phyloP scores from a whole-genome alignment of 2,888 invertebrate genomes.

The Masnerella sp. region DNA sequence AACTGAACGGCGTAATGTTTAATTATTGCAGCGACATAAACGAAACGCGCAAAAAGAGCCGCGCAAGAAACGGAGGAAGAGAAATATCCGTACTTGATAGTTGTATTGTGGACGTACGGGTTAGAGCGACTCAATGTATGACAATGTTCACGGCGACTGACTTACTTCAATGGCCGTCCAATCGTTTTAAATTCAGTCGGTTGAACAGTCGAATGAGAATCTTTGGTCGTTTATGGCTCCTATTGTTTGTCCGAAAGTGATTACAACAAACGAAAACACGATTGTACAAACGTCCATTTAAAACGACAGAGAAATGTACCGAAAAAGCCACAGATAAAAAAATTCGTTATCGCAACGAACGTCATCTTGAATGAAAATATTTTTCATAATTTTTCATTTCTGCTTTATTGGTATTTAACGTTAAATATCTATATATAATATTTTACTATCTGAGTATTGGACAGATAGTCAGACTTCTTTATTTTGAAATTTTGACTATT shows the following conservation, averaged over 20 bases:
- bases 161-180: constrained; percentile 67
- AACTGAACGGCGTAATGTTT: too few species aligned
- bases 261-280: constrained; percentile 40
- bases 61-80: constrained; percentile 8
- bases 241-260: constrained; percentile 59
- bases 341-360: background rate
- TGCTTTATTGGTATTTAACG: too few species aligned
- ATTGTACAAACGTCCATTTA: constrained; percentile 20
- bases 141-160: constrained; percentile 67
- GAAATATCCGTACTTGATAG: constrained; percentile 23
- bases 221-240: constrained; percentile 61
- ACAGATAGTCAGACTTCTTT: too few species aligned
- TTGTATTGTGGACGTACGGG: constrained; percentile 52
- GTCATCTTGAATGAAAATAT: background rate
- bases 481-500: background rate
- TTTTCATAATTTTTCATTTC: too few species aligned
- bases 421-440: too few species aligned
- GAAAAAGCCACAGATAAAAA: constrained; percentile 8
- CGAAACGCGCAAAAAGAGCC: background rate
- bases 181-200: constrained; percentile 67
- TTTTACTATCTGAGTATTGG: too few species aligned
- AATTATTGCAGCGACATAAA: too few species aligned
- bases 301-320: constrained; percentile 9
- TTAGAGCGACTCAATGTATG: constrained; percentile 56
- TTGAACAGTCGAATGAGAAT: constrained; percentile 65